Evolutionary conservation across 1,140 invertebrate genomes (phyloP), one percentile per base, ranked within the genome.

Genomic region (Tetragonula clypearis): DNA sequence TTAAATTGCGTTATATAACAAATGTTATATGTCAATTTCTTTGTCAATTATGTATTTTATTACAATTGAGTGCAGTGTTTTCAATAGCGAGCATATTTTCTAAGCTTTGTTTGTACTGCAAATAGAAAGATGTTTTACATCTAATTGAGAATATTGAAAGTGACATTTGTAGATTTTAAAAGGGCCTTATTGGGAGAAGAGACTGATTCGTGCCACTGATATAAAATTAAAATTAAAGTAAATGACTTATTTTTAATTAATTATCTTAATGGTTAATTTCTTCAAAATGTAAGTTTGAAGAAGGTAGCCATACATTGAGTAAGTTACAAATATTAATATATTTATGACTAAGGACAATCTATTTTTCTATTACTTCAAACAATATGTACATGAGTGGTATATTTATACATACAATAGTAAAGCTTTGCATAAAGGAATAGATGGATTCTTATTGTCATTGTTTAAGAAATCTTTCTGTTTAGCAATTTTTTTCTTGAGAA

Each of bases 331-430:
- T 75, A 86, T 82, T 15, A 62, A 76, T 84, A 62, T 62, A 62
- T 66, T 85, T 87, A 86, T 55, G 65, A 90, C 55, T 87, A 71
- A 85, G 87, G 80, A 85, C 76, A 82, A 88, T 90, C 76, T 90
- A 90, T 90, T 89, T 90, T 90, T 90, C 86, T 90, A 90, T 81
- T 55, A 60, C 60, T 90, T 89, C 72, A 83, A 87, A 81, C 71
- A 74, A 79, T 75, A 79, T 88, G 62, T 79, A 60, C 58, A 80
- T 60, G 73, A 87, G 73, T 82, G 79, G 71, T 89, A 86, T 89
- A 84, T 87, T 75, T 87, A 72, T 62, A 86, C 35, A 55, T 74
- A 84, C 53, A 77, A 35, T 72, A 81, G 23, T 62, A 23, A 58
- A 58, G 14, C 21, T 41, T 58, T 49, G 14, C 26, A 60, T 68